Evolutionary conservation across 2,113 vertebrate genomes (phyloP), one percentile per base, ranked within the genome.

Genomic region (Suncus etruscus): DNA sequence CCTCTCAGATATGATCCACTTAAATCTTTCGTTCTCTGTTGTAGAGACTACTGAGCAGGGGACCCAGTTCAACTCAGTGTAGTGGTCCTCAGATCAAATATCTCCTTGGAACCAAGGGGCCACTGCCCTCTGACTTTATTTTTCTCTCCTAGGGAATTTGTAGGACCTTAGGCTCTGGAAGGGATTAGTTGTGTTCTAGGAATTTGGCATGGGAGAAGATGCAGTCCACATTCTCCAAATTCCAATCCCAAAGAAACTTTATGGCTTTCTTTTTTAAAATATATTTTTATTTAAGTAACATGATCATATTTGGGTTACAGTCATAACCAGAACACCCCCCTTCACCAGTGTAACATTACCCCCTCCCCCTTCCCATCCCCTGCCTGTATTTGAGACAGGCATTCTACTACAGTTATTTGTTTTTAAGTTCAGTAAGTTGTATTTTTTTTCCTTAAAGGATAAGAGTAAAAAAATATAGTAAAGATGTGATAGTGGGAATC

Each of bases 121-220:
- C 8, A 25, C 5, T 2, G 15, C 20, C 29, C 9, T 2, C 20
- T 14, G 2, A 31, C 24, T 82, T 45, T 5, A 11, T 2, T 25
- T 3, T 16, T 8, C 6, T 16, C 31, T 69, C 51, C 6, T 10
- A 1, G 0, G n/a, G 7, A 4, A 1, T 72, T 81, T 10, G 0
- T 4, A 6, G 2, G 15, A 50, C 25, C 47, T 70, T 25, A 2
- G 7, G 18, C 6, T 24, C 31, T 72, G 1, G 24, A 9, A 32
- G 76, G 32, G 20, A 29, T 58, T 45, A 22, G 58, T 3, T 3
- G 1, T 27, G 76, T 51, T 18, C 61, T n/a, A 2, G 45, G 22
- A 8, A 72, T 32, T 39, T 24, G 51, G 14, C n/a, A 0, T n/a
- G n/a, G 14, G 39, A 79, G 68, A 31, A 70, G 32, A 31, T 14